Evolutionary conservation across 1,140 invertebrate species (phyloP), one percentile per base, ranked within the genome.

Genomic region (Drosophila saltans): DNA sequence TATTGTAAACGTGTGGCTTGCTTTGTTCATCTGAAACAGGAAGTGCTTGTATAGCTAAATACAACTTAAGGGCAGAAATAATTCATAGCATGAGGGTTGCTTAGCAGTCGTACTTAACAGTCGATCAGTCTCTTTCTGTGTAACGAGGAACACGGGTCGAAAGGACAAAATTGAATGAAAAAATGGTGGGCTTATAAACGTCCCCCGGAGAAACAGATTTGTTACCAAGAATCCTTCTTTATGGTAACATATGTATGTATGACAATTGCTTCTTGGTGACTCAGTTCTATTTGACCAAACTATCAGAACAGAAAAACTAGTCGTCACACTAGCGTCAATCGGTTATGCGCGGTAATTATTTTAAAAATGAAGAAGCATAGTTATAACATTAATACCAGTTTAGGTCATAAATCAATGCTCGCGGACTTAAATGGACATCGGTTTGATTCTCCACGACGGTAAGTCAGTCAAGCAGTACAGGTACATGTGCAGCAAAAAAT

Each of bases 41-140:
- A 64, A 52, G 59, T 64, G 45, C 9, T 52, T 10, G 2, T 21
- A 9, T 1, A 26, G 45, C 24, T 9, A 3, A 62, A 26, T 43
- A 6, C 60, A 30, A 10, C 40, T 45, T 40, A 62, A 45, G 60
- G 26, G 41, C 60, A 59, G 2, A 24, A 62, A 62, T 39, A 21
- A 21, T 30, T 24, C 2, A 57, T 21, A 43, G 41, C 33, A 55
- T 43, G 36, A 57, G 72, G 75, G 75, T 71, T 61, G 75, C 6
- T 63, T 65, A 24, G 33, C n/a, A 61, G 52, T 60, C 30, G 16
- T 59, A 3, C 36, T 24, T 16, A 4, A 39, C 36, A 64, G n/a
- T 43, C 11, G 79, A 88, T 86, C 83, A 86, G 82, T 85, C 80
- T 76, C 58, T 7, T 28, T 9, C 36, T 26, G 67, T 11, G 68